phyloP scores from a whole-genome alignment of 2,888 invertebrate species.

The Himalopsyche anomala region DNA sequence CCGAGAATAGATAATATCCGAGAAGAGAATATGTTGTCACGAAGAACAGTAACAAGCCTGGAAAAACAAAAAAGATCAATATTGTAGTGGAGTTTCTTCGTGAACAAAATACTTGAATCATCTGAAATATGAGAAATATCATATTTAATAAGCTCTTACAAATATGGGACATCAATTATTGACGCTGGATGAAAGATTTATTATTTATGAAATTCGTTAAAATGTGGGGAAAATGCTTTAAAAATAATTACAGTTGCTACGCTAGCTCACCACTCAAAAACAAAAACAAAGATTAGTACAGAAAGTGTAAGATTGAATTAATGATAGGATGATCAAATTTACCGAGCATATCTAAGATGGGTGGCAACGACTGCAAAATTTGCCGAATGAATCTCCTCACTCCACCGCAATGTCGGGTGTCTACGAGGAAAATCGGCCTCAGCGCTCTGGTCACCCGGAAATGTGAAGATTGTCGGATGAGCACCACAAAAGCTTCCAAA shows the following conservation, averaged over 20 bases:
- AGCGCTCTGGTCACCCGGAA: conserved; percentile 91
- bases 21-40: conserved; percentile 89
- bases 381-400: conserved; percentile 86
- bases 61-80: conserved; percentile 60
- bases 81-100: too few species aligned
- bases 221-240: too few species aligned
- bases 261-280: too few species aligned
- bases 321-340: conserved; percentile 59
- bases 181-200: too few species aligned
- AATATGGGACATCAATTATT: too few species aligned
- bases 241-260: too few species aligned
- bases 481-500: conserved; percentile 86
- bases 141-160: too few species aligned
- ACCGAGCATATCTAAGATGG: conserved; percentile 92
- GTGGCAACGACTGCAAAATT: conserved; percentile 90
- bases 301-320: neutral
- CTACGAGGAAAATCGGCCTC: conserved; percentile 91
- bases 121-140: too few species aligned
- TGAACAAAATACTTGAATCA: too few species aligned
- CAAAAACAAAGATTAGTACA: too few species aligned
- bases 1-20: conserved; percentile 89
- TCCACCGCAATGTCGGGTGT: conserved; percentile 89
- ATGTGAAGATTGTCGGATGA: conserved; percentile 89
- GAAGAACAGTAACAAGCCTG: conserved; percentile 86
- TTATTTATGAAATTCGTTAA: too few species aligned